Evolutionary conservation across 2,797 vertebrate genomes (phyloP), one percentile per base, ranked within the genome.

Genomic region (Urocyon cinereoargenteus): DNA sequence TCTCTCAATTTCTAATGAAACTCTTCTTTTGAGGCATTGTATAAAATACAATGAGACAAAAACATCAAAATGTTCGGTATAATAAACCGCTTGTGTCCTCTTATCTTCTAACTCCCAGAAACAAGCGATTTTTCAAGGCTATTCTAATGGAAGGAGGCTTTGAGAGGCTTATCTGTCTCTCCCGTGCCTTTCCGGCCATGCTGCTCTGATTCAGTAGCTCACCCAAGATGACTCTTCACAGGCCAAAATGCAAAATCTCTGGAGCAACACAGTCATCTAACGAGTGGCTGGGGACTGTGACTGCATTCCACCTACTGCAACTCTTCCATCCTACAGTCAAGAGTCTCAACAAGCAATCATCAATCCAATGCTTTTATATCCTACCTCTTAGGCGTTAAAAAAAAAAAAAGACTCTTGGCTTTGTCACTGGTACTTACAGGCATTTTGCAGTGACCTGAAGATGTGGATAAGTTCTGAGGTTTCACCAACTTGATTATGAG

Each of bases 321-420:
- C 83, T 55, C 66, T 85, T 59, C 88, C 68, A 59, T 53, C 72
- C 86, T 26, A 31, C 66, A 90, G 91, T 86, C 78, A 49, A 95
- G 95, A 93, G 82, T 94, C 96, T 97, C 82, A 86, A 88, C 82
- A 96, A 95, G 94, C 92, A 96, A 94, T 92, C 83, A 95, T 45
- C 40, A 55, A 90, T 89, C 86, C 75, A 72, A 19, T 22, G 70
- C 90, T 88, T 90, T 93, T 94, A 90, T 91, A 92, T 81, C 81
- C 96, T 83, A 31, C 34, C 86, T 97, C 91, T 96, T 34, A 28
- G 84, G 61, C 70, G 73, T 21, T 61, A 91, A 61, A 81, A 93
- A 91, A 45, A 73, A 73, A 15, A 49, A 91, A 96, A 86, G 64
- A 68, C 84, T 83, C 75, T 78, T 75, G 78, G 93, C 90, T 96